These are phyloP conservation scores for Astropecten irregularis DNA, from an alignment of 53 echinoderm and acorn worm species.

Conservation along the genomic window DNA sequence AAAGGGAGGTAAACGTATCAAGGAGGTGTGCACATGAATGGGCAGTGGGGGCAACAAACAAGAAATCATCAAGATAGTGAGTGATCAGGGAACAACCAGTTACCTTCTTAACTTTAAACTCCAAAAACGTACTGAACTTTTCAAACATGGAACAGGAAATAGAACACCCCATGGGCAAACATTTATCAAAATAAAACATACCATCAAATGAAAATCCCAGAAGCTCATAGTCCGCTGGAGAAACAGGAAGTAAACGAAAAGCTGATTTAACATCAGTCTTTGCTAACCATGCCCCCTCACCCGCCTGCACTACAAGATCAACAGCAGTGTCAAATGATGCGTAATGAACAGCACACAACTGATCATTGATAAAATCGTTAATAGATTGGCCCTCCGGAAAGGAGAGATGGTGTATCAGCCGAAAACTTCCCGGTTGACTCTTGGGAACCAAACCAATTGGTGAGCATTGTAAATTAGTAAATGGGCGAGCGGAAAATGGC, in stretches of 20 bases:
- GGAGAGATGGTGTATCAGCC: constrained; percentile 51
- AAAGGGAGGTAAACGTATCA: not conserved
- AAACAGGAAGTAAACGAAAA: constrained; percentile 53
- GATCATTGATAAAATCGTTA: constrained; percentile 23
- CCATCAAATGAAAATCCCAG: constrained; percentile 51
- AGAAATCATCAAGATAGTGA: constrained; percentile 70
- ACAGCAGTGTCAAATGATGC: constrained; percentile 34
- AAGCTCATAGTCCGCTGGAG: constrained; percentile 62
- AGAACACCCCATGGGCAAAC: constrained; percentile 68
- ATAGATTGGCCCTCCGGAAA: constrained; percentile 24
- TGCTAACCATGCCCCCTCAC: constrained; percentile 23
- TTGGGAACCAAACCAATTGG: constrained; percentile 50
- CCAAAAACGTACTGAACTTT: constrained; percentile 53
- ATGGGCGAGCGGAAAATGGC: constrained; percentile 12
- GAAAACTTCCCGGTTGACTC: constrained; percentile 25
- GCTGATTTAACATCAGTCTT: constrained; percentile 65
- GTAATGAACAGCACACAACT: constrained; percentile 10
- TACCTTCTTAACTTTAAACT: constrained; percentile 23
- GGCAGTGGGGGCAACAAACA: constrained; percentile 16
- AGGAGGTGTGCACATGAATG: not conserved
- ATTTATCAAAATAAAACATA: constrained; percentile 56
- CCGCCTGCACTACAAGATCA: not conserved
- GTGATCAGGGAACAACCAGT: not conserved
- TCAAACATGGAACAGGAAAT: constrained; percentile 56
- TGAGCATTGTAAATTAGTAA: constrained; percentile 4